Evolutionary conservation across 2,888 invertebrate genomes (phyloP).

Genomic region (Nipponacmea schrenckii): DNA sequence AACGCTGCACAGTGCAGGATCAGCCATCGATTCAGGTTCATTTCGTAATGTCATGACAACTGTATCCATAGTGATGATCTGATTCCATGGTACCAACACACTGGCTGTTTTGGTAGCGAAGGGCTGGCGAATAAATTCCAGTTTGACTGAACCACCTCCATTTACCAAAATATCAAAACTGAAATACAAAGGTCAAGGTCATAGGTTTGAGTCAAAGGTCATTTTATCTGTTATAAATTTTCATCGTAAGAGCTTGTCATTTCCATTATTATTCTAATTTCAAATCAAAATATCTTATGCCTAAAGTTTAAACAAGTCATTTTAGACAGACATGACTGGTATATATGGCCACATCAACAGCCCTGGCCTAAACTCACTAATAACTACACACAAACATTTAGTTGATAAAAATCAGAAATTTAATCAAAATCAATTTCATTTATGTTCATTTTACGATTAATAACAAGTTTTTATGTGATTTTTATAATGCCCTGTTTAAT

Average conservation of each 20-base stretch:
- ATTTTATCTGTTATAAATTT: no score
- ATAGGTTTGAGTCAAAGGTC: not conserved
- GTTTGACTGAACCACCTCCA: conserved; percentile 95
- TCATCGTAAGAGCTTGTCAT: no score
- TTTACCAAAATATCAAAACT: conserved; percentile 99
- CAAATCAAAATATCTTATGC: no score
- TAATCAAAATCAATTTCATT: no score
- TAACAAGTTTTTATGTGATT: not conserved
- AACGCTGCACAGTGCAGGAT: conserved; percentile 51
- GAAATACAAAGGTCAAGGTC: conserved; percentile 39
- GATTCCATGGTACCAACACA: conserved; percentile 86
- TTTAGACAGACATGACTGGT: no score
- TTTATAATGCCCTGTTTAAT: not conserved
- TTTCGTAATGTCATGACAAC: conserved; percentile 54
- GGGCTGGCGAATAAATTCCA: conserved; percentile 95
- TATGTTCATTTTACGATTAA: not conserved
- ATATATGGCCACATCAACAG: no score
- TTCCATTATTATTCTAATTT: no score
- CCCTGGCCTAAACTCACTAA: no score
- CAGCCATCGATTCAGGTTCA: conserved; percentile 58
- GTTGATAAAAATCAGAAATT: no score
- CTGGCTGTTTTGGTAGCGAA: conserved; percentile 75
- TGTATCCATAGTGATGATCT: conserved; percentile 78
- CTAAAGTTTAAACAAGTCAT: no score
- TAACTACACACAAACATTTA: no score